Evolutionary conservation across 2,888 invertebrate genomes (phyloP).

Genomic region (Galeruca laticollis): DNA sequence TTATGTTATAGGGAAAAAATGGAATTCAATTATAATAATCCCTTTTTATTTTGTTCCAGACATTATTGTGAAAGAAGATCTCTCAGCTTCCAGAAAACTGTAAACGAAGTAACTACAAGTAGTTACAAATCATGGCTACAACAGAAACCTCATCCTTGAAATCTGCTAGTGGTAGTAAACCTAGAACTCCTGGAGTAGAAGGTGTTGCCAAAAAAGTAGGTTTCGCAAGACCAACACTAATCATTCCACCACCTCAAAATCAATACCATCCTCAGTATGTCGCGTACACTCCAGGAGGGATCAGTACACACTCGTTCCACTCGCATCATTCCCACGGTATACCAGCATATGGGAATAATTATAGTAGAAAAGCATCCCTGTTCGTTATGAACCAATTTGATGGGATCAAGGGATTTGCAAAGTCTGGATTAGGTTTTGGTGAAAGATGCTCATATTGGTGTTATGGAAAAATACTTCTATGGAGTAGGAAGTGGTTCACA

Average conservation of each 20-base stretch:
- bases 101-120: not conserved
- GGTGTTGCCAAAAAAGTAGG: constrained; percentile 51
- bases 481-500: constrained; percentile 89
- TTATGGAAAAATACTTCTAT: constrained; percentile 80
- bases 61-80: not conserved
- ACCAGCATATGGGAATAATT: not conserved
- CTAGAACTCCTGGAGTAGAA: constrained; percentile 42
- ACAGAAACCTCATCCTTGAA: constrained; percentile 37
- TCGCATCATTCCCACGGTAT: constrained; percentile 17
- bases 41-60: no score
- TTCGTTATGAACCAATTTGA: constrained; percentile 86
- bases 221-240: constrained; percentile 58
- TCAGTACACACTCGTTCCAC: constrained; percentile 2
- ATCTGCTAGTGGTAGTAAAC: constrained; percentile 37
- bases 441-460: constrained; percentile 86
- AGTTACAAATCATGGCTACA: constrained; percentile 39
- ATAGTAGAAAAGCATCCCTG: constrained; percentile 75
- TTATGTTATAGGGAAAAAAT: no score
- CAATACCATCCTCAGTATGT: constrained; percentile 17
- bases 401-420: constrained; percentile 82
- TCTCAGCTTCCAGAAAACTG: not conserved
- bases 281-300: constrained; percentile 13
- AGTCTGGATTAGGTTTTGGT: constrained; percentile 84
- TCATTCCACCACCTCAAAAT: constrained; percentile 58
- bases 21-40: not conserved